These are phyloP conservation scores for Passerina amoena DNA, from an alignment of 2,113 vertebrate species.

Conservation along the genomic window DNA sequence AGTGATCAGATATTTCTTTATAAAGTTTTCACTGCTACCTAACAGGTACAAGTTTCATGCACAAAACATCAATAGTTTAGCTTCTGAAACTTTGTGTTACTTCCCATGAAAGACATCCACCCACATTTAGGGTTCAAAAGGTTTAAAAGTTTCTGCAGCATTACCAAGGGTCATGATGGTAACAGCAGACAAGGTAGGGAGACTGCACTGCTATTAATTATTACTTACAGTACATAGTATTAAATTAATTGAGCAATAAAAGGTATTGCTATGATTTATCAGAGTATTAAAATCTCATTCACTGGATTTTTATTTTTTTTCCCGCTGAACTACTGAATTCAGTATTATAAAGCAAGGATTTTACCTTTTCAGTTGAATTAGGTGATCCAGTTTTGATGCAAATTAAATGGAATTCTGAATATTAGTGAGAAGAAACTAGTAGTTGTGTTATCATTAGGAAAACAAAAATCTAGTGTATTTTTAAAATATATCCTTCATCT, in stretches of 20 bases:
- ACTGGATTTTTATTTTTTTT: neutral
- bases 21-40: neutral
- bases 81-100: neutral
- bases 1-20: neutral
- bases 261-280: constrained; percentile 26
- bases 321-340: neutral
- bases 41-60: neutral
- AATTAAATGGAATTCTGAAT: neutral
- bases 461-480: neutral
- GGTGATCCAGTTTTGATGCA: neutral
- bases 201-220: constrained; percentile 4
- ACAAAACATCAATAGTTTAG: neutral
- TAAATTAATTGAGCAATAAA: constrained; percentile 41
- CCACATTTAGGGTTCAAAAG: neutral
- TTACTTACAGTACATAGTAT: neutral
- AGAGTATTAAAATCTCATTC: constrained; percentile 22
- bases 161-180: neutral
- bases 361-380: neutral
- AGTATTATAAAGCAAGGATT: neutral
- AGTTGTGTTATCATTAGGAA: neutral
- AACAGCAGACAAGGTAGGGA: neutral
- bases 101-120: neutral
- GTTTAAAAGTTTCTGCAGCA: neutral
- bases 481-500: neutral
- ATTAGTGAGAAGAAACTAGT: neutral